Base-by-base conservation (phyloP, 2,888 invertebrate genomes). In the Heliconius charithonia region DNA sequence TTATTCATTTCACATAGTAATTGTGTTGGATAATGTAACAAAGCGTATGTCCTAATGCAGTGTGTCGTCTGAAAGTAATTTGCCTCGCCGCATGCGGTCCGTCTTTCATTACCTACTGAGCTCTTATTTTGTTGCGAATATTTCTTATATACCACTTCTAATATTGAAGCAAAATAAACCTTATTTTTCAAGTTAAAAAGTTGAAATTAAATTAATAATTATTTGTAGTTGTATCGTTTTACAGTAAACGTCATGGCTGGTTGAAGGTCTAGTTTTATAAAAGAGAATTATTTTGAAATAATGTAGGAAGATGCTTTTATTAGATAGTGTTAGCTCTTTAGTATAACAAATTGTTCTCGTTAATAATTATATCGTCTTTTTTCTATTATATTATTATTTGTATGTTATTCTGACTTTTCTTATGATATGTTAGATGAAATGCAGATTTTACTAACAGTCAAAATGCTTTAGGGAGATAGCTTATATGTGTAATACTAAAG, bases 51-150 rank as follows among this genome's bases (percentile, higher is more conserved):
- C 85, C 90, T 93, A 93, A 93, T 93, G 93, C 90, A 88, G 90
- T 89, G 86, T 91, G 92, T 93, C 94, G 93, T 94, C 91, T 90
- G 89, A 93, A 93, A 93, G 91, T 93, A 92, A 94, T 94, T 94
- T 94, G 92, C 91, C 86, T 87, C 92, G 83, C 92, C 86, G 89
- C 90, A 87, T 91, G 93, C 87, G 92, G 93, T 91, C 92, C 88
- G 90, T 89, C 89, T 91, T 91, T 92, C 91, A 92, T 92, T 91
- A 92, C 89, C 85, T 79, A 79, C 76, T 79, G 79, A 77, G 75
- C 85, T 85, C 84, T 84, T 84, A 82, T 84, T 80, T 71, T 75
- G 70, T 76, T 67, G 62, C 63, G 70, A 80, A 79, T 51, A 81
- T 71, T 45, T 45, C 19, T 67, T 66, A 75, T 41, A 27, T 69